A percentile compares a stretch with the other conserved stretches of the same genome.
phyloP scores from a whole-genome alignment of 2,113 vertebrate genomes.

The Lophura nycthemera region DNA sequence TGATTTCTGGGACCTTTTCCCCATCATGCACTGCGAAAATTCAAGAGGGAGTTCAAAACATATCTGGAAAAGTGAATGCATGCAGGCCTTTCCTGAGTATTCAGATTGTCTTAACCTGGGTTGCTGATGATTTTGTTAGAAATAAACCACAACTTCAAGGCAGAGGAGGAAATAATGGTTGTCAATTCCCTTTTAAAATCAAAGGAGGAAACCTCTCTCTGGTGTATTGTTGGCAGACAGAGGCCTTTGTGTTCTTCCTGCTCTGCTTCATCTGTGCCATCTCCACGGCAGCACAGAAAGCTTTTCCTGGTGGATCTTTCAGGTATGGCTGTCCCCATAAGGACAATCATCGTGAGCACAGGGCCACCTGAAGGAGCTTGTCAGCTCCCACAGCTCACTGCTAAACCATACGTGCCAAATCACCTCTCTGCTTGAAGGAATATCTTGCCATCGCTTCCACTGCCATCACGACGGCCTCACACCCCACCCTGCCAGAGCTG shows the following conservation, averaged over 20 bases:
- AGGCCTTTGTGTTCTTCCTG: not conserved
- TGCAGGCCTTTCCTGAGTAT: not conserved
- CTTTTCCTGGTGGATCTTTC: not conserved
- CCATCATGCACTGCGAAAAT: not conserved
- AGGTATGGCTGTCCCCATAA: not conserved
- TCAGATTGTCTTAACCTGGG: not conserved
- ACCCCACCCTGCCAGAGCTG: too few relatives aligned
- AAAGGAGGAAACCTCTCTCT: not conserved
- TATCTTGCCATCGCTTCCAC: fast-evolving
- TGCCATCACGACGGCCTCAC: not conserved
- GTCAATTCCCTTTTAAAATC: not conserved
- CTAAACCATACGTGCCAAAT: fast-evolving
- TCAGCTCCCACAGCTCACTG: not conserved
- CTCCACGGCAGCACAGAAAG: not conserved
- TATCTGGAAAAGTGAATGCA: not conserved
- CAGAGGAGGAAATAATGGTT: not conserved
- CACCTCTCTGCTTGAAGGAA: not conserved
- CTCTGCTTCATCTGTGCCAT: not conserved
- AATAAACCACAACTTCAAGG: not conserved
- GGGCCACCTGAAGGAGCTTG: not conserved
- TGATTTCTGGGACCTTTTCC: not conserved
- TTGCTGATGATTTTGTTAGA: not conserved
- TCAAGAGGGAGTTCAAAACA: not conserved
- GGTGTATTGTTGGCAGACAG: not conserved
- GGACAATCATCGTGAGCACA: not conserved